phyloP scores from a whole-genome alignment of 2,888 invertebrate species.

The Drosophila limbata region DNA sequence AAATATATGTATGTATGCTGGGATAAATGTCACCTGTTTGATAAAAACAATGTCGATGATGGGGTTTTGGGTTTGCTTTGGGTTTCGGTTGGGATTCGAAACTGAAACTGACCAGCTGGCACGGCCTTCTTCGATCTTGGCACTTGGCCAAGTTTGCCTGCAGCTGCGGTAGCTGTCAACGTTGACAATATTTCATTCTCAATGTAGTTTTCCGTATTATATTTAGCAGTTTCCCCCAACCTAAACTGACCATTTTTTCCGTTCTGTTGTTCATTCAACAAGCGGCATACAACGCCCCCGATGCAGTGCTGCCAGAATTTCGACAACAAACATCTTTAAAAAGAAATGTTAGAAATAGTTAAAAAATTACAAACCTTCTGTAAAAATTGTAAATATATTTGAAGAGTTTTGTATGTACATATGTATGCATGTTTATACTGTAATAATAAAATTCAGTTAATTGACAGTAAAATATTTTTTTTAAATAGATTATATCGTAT shows the following conservation, averaged over 20 bases:
- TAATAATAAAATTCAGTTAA: no score
- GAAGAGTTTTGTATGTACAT: no score
- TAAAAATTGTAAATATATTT: no score
- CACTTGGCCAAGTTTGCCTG: slow-evolving; percentile 52
- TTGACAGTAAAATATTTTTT: no score
- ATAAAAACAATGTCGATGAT: neutral
- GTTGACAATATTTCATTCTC: slow-evolving; percentile 57
- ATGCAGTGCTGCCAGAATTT: neutral
- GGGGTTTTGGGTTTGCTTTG: neutral
- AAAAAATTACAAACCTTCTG: neutral
- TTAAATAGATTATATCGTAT: no score
- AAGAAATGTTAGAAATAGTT: neutral
- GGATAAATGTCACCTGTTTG: neutral
- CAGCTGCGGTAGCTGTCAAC: slow-evolving; percentile 68
- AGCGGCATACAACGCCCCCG: slow-evolving; percentile 29
- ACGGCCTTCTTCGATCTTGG: slow-evolving; percentile 45
- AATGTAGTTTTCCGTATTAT: slow-evolving; percentile 22
- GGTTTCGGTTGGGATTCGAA: slow-evolving; percentile 7
- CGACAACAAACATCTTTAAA: neutral
- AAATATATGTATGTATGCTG: no score
- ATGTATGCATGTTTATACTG: no score
- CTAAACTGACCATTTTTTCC: slow-evolving; percentile 8
- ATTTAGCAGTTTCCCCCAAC: neutral
- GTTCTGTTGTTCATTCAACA: slow-evolving; percentile 33
- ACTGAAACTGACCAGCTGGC: slow-evolving; percentile 29